Conservation (phyloP, 2,888 invertebrate genomes). For the Pterobdella sp. region DNA sequence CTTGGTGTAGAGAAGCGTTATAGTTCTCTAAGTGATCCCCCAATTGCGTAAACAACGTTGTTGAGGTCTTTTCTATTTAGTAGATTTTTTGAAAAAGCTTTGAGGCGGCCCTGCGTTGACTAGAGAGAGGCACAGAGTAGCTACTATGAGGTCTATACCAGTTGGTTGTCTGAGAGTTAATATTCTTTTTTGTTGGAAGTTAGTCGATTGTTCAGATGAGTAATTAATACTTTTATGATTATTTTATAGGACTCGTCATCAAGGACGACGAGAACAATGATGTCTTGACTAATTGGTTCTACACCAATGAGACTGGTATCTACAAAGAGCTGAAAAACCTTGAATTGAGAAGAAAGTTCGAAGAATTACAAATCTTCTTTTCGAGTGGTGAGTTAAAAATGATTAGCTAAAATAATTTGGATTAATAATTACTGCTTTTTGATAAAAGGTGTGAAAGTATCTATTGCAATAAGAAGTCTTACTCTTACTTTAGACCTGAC, state of each 20-base stretch:
- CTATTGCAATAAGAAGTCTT: background rate
- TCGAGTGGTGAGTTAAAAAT: background rate
- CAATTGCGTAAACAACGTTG: no score
- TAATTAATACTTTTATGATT: background rate
- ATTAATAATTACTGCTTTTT: background rate
- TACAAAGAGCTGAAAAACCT: background rate
- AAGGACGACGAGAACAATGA: background rate
- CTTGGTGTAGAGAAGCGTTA: no score
- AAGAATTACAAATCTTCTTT: background rate
- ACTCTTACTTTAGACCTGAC: background rate
- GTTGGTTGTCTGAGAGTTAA: no score
- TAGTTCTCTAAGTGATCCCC: no score
- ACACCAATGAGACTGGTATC: background rate
- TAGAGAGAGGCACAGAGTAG: no score
- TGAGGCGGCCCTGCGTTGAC: no score
- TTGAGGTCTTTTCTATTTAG: no score
- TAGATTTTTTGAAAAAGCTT: no score
- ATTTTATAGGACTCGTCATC: background rate
- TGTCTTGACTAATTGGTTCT: background rate
- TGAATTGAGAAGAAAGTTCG: background rate
- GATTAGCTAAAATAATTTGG: constrained; percentile 14
- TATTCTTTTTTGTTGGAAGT: no score
- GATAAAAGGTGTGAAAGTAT: background rate
- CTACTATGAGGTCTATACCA: no score
- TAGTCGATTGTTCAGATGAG: no score